Evolutionary conservation across 2,113 vertebrate species (phyloP).

Genomic region (Onychorhynchus coronatus): DNA sequence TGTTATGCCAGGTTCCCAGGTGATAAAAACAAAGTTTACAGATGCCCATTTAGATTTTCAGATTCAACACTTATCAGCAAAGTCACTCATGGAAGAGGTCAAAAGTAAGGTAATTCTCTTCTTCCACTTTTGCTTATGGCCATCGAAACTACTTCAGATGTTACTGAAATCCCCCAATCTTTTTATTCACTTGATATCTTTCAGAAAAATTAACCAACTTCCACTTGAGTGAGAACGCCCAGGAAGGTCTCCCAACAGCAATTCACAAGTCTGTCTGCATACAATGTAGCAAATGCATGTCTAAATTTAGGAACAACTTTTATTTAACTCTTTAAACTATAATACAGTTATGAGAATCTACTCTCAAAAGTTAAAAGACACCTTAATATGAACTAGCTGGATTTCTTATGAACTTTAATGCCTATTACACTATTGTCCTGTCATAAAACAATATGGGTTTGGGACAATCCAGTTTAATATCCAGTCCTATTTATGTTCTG

Average conservation of each 20-base stretch:
- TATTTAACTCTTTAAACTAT: not conserved
- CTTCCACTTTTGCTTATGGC: not conserved
- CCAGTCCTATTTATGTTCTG: not conserved
- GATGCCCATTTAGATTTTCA: not conserved
- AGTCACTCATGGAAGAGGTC: not conserved
- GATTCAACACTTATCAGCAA: not conserved
- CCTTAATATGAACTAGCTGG: not conserved
- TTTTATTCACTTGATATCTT: not conserved
- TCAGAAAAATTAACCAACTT: not conserved
- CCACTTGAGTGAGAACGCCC: not conserved
- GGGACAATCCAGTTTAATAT: not conserved
- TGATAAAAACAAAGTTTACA: not conserved
- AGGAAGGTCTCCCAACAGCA: not conserved
- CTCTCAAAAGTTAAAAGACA: not conserved
- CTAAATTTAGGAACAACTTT: not conserved
- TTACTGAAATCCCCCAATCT: not conserved
- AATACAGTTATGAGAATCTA: not conserved
- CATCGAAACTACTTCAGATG: not conserved
- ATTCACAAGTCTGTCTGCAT: not conserved
- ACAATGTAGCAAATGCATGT: accelerated
- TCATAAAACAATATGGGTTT: not conserved
- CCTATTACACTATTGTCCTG: not conserved
- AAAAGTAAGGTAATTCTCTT: not conserved
- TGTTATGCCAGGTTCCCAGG: not conserved
- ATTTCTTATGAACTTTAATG: not conserved